Percentiles rank a stretch among this genome's conserved stretches.
Evolutionary conservation across 2,888 invertebrate species (phyloP).

Genomic region (Uropetala carovei): DNA sequence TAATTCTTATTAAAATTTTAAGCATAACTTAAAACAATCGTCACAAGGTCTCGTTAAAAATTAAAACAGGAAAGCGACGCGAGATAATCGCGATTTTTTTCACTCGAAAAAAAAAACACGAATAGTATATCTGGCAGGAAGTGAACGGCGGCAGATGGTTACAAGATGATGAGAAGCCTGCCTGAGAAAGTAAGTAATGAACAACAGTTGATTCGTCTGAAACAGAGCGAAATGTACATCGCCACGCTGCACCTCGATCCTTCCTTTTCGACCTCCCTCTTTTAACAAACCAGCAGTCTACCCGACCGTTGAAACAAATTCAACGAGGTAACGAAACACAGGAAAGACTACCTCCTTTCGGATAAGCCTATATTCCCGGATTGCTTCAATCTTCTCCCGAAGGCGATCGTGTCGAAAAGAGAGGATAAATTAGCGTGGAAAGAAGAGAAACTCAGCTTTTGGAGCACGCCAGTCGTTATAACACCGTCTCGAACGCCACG

Average conservation of each 20-base stretch:
- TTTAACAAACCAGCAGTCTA: background rate
- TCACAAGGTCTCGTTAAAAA: too few relatives aligned
- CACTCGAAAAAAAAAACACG: background rate
- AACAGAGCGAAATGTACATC: background rate
- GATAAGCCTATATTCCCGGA: background rate
- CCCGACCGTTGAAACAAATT: background rate
- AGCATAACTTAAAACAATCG: too few relatives aligned
- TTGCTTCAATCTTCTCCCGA: background rate
- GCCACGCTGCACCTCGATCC: too few relatives aligned
- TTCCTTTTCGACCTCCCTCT: too few relatives aligned
- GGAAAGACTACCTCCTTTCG: background rate
- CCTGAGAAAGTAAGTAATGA: background rate
- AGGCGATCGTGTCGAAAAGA: too few relatives aligned
- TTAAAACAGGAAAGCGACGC: background rate
- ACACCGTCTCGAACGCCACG: constrained; percentile 30
- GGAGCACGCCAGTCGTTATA: too few relatives aligned
- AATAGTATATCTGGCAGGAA: constrained; percentile 5
- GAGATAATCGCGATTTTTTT: background rate
- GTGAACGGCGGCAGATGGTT: background rate
- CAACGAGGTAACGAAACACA: background rate
- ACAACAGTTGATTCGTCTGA: background rate
- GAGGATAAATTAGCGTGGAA: background rate
- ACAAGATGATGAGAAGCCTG: background rate
- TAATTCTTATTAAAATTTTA: too few relatives aligned
- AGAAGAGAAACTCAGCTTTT: background rate